A percentile compares a stretch with the other conserved stretches of the same genome.
Evolutionary conservation across 2,797 vertebrate genomes (phyloP).

Genomic region (Alfaro cultratus): DNA sequence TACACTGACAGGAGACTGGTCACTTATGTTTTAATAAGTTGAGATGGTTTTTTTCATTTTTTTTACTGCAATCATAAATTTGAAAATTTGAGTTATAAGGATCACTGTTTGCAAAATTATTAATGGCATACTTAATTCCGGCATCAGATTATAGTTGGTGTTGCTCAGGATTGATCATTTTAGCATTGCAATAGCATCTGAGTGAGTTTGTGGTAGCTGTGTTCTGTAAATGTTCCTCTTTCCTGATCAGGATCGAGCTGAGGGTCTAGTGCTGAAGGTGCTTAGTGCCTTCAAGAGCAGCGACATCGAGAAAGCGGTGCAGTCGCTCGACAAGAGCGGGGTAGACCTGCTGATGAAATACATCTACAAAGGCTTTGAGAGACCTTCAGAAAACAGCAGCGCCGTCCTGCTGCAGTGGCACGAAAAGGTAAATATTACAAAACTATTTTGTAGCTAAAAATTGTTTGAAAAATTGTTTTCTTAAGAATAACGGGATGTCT

Average conservation of each 20-base stretch:
- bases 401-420: slow-evolving; percentile 97
- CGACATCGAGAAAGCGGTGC: slow-evolving; percentile 96
- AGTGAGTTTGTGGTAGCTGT: not conserved
- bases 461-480: not conserved
- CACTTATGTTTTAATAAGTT: not conserved
- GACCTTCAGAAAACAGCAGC: slow-evolving; percentile 96
- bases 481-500: not conserved
- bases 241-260: slow-evolving; percentile 88
- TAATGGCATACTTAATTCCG: not conserved
- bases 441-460: not conserved
- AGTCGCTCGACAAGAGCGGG: slow-evolving; percentile 92
- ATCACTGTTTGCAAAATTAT: not conserved
- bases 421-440: slow-evolving; percentile 86
- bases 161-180: not conserved
- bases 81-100: not conserved
- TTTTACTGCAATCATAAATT: not conserved
- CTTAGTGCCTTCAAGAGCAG: slow-evolving; percentile 96
- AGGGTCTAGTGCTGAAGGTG: slow-evolving; percentile 94
- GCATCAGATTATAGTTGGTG: not conserved
- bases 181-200: not conserved
- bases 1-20: not conserved
- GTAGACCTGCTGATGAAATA: slow-evolving; percentile 99
- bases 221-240: not conserved
- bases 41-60: not conserved
- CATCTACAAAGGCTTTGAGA: slow-evolving; percentile 99